Conservation (phyloP, 1,140 invertebrate genomes). For the Cyclargus thomasi region DNA sequence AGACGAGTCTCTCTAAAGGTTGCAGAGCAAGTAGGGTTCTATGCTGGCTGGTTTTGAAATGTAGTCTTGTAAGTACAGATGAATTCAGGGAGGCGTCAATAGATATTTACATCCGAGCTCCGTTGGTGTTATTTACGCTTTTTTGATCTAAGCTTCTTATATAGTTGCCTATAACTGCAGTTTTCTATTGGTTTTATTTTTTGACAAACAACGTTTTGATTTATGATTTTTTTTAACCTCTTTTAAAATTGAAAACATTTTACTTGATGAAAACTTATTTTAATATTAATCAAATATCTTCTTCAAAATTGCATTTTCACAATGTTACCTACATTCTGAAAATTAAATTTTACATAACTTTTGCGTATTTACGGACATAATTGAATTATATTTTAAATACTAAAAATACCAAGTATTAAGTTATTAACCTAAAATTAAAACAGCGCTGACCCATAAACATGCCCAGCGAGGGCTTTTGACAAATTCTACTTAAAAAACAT, state of each 20-base stretch:
- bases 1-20: slow-evolving; percentile 4
- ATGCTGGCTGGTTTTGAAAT: slow-evolving; percentile 8
- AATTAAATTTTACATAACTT: no score
- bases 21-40: slow-evolving; percentile 8
- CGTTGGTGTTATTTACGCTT: neutral
- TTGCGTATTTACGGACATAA: no score
- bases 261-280: no score
- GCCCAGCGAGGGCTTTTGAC: neutral
- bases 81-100: slow-evolving; percentile 1
- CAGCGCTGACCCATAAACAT: neutral
- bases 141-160: neutral
- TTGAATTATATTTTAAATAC: no score
- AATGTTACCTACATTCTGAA: no score
- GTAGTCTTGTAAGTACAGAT: neutral
- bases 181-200: neutral
- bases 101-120: neutral
- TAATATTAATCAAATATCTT: no score
- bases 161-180: neutral
- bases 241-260: no score
- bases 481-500: slow-evolving; percentile 13
- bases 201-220: no score
- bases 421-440: neutral
- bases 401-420: no score
- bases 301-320: no score
- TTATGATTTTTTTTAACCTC: no score